A percentile compares a stretch with the other conserved stretches of the same genome.
Conservation (phyloP, 2,797 vertebrate species). For the Mergus octosetaceus region DNA sequence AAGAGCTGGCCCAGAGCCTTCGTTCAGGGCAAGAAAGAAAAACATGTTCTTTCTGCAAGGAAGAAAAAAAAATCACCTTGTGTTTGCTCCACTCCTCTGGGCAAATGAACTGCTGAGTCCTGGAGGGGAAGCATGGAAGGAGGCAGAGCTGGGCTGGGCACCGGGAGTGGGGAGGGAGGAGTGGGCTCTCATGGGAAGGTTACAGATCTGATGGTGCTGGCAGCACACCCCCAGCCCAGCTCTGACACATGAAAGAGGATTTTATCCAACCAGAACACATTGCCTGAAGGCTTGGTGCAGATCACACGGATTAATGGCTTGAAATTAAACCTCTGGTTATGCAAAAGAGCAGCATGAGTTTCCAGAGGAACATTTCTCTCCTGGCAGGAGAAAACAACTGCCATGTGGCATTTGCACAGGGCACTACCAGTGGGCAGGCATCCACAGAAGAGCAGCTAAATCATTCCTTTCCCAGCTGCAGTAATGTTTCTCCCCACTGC, state of each 20-base stretch:
- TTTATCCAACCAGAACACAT: not conserved
- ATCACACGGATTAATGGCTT: not conserved
- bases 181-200: not conserved
- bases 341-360: not conserved
- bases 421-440: not conserved
- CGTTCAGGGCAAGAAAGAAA: not conserved
- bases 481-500: not conserved
- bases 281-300: not conserved
- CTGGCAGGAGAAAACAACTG: not conserved
- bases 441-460: not conserved
- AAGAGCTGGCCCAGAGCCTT: not conserved
- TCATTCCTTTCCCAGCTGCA: not conserved
- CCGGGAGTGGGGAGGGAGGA: not conserved
- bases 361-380: not conserved
- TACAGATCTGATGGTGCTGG: not conserved
- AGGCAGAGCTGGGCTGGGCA: not conserved
- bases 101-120: not conserved
- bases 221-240: not conserved
- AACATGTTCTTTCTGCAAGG: not conserved
- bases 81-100: not conserved
- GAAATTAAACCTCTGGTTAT: not conserved
- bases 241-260: not conserved
- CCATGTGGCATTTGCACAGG: not conserved
- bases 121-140: accelerated
- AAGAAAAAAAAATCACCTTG: not conserved